Percentiles rank a stretch among this genome's conserved stretches.
Evolutionary conservation across 2,797 vertebrate species (phyloP).

Genomic region (Brotula barbata): DNA sequence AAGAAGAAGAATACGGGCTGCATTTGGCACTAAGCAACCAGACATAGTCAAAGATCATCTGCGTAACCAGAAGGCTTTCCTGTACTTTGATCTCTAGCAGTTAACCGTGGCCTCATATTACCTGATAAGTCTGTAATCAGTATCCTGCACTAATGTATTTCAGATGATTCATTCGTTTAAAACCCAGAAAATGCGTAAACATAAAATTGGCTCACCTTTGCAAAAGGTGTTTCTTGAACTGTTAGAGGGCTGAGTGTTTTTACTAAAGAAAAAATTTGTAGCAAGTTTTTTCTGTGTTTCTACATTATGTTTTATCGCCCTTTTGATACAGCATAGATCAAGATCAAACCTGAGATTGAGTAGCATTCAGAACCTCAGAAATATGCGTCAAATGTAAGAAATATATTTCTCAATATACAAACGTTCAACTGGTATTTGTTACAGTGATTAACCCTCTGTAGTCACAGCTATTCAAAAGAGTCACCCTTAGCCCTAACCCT

Average conservation of each 20-base stretch:
- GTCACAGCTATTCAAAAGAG: no score
- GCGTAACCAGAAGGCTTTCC: slow-evolving; percentile 40
- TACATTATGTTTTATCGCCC: no score
- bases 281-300: no score
- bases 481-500: no score
- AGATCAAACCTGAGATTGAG: no score
- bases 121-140: slow-evolving; percentile 22
- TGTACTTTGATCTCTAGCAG: slow-evolving; percentile 25
- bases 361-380: no score
- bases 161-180: slow-evolving; percentile 14
- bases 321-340: no score
- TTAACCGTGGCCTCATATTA: slow-evolving; percentile 17
- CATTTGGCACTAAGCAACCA: slow-evolving; percentile 21
- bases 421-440: no score
- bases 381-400: no score
- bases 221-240: not conserved
- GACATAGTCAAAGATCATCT: slow-evolving; percentile 24
- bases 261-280: no score
- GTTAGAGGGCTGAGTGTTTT: not conserved
- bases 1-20: slow-evolving; percentile 23
- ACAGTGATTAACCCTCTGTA: no score
- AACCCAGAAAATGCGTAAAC: slow-evolving; percentile 12
- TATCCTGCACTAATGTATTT: slow-evolving; percentile 5
- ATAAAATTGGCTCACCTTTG: slow-evolving; percentile 7
- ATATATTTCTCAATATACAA: no score